Base-by-base conservation (phyloP, 1,140 invertebrate species). In the Papilio dardanus region DNA sequence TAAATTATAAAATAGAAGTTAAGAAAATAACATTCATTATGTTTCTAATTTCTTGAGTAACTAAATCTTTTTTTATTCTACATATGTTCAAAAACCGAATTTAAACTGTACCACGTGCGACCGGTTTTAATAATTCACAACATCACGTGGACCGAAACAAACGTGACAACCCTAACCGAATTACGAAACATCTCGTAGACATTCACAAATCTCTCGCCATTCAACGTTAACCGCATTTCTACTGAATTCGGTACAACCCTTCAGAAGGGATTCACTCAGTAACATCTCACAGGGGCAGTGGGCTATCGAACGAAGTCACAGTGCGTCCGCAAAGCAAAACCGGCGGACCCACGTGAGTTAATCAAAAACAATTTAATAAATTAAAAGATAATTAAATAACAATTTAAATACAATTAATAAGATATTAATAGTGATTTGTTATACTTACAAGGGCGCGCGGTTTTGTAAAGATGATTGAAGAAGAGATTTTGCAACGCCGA, bases 271-370 rank as follows among this genome's bases (percentile, higher is more conserved):
- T 88, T 62, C 82, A 83, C 83, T 87, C 83, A 81, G 81, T 85
- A 88, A 84, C 81, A 83, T 88, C 88, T 91, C 84, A 93, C 87
- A 93, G 92, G 92, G 91, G 91, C 91, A 93, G 88, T 93, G 91
- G 91, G 92, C 90, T 93, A 93, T 92, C 89, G 91, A 91, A 91
- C 88, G 88, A 86, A 88, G 86, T 88, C 87, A 81, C 82, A 79
- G 82, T 88, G 88, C 87, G 87, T 86, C 83, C 84, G 79, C 86
- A 85, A 86, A 82, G 80, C 81, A 81, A 69, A 84, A 76, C 82
- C 79, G 77, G 79, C 76, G 77, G 81, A 88, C 88, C 84, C 89
- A 92, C 90, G 90, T 93, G 89, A 85, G 83, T 84, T 86, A 86
- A 86, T 85, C 80, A 74, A 24, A 66, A 77, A 21, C 74, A 24